phyloP scores from a whole-genome alignment of 1,140 invertebrate species.

The Melipona quadrifasciata region DNA sequence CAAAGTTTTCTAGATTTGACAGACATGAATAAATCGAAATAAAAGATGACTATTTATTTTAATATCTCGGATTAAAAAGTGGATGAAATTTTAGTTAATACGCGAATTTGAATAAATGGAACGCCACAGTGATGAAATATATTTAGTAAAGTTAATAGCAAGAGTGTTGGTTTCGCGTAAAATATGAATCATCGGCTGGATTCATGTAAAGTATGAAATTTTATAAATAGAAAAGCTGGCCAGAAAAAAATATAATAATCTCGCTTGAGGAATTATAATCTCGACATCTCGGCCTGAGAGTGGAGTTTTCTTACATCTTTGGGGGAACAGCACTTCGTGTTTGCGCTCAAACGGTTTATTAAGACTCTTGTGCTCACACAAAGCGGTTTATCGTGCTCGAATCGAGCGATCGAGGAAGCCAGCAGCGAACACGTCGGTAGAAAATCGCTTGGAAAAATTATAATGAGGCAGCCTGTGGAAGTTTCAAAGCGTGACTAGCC shows the following conservation, averaged over 20 bases:
- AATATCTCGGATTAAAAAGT: too few species aligned
- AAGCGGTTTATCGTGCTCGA: not conserved
- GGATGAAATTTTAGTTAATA: too few species aligned
- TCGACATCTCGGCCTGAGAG: not conserved
- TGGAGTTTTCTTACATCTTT: not conserved
- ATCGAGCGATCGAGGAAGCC: not conserved
- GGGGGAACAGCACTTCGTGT: not conserved
- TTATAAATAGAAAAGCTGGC: not conserved
- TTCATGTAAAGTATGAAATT: not conserved
- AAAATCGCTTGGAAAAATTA: not conserved
- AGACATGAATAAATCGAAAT: too few species aligned
- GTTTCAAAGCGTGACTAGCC: not conserved
- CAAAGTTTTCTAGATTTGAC: too few species aligned
- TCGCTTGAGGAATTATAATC: not conserved
- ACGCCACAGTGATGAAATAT: too few species aligned
- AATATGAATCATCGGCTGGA: too few species aligned
- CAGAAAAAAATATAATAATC: not conserved
- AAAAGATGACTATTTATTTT: too few species aligned
- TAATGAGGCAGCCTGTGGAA: not conserved
- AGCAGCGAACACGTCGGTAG: not conserved
- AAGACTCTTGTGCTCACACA: not conserved
- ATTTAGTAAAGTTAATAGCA: too few species aligned
- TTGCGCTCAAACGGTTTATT: not conserved
- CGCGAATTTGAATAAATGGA: too few species aligned
- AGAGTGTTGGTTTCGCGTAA: too few species aligned